phyloP scores from a whole-genome alignment of 2,113 vertebrate species.

The Amblyopsis rosae region DNA sequence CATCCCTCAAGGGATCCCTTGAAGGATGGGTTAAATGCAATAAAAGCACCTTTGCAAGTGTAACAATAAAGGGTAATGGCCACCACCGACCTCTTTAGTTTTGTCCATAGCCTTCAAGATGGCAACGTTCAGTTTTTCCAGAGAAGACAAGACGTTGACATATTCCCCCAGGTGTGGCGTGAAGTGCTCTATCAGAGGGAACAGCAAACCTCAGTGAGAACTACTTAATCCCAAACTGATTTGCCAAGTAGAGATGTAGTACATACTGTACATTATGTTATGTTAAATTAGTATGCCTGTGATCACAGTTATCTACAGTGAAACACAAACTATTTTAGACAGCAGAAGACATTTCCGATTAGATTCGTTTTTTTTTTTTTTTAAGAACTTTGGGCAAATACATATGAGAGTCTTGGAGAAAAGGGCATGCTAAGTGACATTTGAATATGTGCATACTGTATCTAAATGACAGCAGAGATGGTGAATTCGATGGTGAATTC shows the following conservation, averaged over 20 bases:
- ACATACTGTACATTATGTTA: too few species aligned
- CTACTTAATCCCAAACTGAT: background rate
- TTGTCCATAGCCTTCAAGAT: constrained; percentile 96
- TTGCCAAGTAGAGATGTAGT: too few species aligned
- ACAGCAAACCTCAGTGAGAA: background rate
- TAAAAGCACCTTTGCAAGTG: too few species aligned
- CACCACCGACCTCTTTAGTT: constrained; percentile 86
- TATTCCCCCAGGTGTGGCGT: constrained; percentile 90
- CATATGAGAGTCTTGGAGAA: background rate
- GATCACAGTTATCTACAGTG: background rate
- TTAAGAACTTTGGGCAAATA: background rate
- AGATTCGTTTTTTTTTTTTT: background rate
- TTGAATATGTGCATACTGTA: too few species aligned
- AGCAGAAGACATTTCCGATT: background rate
- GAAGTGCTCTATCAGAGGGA: constrained; percentile 85
- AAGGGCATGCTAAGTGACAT: background rate
- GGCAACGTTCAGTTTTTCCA: constrained; percentile 89
- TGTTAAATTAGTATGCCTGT: background rate
- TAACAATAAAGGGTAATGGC: background rate
- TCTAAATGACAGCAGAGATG: too few species aligned
- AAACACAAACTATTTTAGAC: background rate
- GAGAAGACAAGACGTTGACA: constrained; percentile 86
- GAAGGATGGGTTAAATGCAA: too few species aligned
- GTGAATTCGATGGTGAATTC: too few species aligned
- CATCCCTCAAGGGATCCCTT: too few species aligned